phyloP scores from a whole-genome alignment of 2,797 vertebrate species.

The Tiaroga cobitis region DNA sequence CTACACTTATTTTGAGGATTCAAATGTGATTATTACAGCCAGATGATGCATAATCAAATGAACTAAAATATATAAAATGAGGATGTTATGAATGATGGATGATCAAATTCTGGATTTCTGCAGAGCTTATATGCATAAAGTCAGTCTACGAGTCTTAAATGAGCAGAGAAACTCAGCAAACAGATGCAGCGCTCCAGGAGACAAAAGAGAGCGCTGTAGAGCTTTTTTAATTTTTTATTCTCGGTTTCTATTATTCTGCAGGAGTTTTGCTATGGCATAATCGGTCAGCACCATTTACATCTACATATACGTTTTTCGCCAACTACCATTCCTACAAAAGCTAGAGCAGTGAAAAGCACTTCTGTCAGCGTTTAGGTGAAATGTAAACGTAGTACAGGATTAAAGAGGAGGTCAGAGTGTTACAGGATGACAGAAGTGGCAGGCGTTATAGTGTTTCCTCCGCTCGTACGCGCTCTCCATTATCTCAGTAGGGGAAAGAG shows the following conservation, averaged over 20 bases:
- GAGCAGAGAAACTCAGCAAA: not conserved
- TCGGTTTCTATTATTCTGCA: not conserved
- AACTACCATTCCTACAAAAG: constrained; percentile 56
- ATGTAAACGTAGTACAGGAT: constrained; percentile 39
- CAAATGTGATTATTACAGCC: not conserved
- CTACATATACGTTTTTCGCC: constrained; percentile 54
- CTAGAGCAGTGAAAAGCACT: constrained; percentile 59
- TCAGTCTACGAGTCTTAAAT: not conserved
- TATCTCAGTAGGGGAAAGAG: constrained; percentile 50
- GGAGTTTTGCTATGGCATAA: not conserved
- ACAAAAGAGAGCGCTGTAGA: constrained; percentile 11
- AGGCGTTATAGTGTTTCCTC: constrained; percentile 48
- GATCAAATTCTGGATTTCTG: not conserved
- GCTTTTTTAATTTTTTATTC: not conserved
- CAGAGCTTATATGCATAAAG: not conserved
- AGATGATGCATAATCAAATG: not conserved
- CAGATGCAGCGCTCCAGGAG: not conserved
- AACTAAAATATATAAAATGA: not conserved
- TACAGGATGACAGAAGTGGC: constrained; percentile 26
- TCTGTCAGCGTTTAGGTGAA: constrained; percentile 59
- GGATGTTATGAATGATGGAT: not conserved
- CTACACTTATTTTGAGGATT: not conserved
- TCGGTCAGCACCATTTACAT: not conserved
- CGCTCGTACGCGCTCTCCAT: constrained; percentile 14
- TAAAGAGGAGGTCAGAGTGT: constrained; percentile 32